Base-by-base conservation (phyloP, 1,140 invertebrate species). In the Ylistrum balloti region DNA sequence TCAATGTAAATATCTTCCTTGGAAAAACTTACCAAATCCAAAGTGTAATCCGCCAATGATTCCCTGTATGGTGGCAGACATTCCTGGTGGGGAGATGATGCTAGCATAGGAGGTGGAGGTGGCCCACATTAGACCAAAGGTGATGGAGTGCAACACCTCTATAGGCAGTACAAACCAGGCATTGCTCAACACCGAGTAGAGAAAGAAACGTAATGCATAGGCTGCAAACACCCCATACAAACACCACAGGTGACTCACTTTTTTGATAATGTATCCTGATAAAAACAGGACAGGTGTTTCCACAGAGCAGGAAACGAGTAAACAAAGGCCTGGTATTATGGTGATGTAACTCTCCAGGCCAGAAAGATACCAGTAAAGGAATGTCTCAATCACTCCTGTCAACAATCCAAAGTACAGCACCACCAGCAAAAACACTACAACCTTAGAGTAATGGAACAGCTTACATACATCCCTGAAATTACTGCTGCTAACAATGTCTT, bases 101-200 rank as follows among this genome's bases (percentile, higher is more conserved):
- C 97, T 98, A 0, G 98, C 98, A 96, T 99, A 99, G 0, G 98
- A 98, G 13, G 98, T 97, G 97, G 99, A 98, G 13, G 98, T 98
- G 0, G 98, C 97, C 96, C 98, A 99, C 95, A 98, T 98, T 90
- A 99, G 97, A 17, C 98, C 98, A 95, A 98, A 98, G 0, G 98
- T 98, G 13, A 99, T 96, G 22, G 98, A 98, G 96, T 99, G 98
- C 11, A 98, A 96, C 89, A 98, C 95, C 96, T 99, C 98, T 38
- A 99, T 97, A 2, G 98, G 97, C 88, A 99, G 96, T 88, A 98
- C 97, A 95, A 97, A 97, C 94, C 93, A 95, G 0, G 98, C 97
- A 96, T 98, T 97, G 0, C 96, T 96, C 35, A 99, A 95, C 35
- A 98, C 95, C 9, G 98, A 99, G 95, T 99, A 99, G 2, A 98